Percentiles rank a stretch among this genome's conserved stretches.
These are phyloP conservation scores for Aleiodes alternator DNA, from an alignment of 2,888 invertebrate species.

Conservation along the genomic window DNA sequence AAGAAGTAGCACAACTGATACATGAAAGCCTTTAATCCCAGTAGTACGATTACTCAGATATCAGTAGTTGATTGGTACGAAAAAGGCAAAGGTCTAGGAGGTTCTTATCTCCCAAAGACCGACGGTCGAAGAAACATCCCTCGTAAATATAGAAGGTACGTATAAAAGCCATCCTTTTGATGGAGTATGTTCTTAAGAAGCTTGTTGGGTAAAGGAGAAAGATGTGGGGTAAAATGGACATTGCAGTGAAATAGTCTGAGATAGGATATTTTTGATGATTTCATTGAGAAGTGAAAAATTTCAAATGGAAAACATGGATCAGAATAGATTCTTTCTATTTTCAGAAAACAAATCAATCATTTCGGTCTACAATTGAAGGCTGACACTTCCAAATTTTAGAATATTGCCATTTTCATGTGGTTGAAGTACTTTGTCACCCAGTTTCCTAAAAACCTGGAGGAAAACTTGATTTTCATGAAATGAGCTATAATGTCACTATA, in stretches of 20 bases:
- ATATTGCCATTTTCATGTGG: no score
- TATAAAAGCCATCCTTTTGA: conserved; percentile 72
- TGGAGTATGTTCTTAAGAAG: conserved; percentile 71
- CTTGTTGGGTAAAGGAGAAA: conserved; percentile 8
- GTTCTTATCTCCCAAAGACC: conserved; percentile 69
- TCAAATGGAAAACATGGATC: not conserved
- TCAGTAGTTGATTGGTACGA: conserved; percentile 28
- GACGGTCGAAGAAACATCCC: conserved; percentile 68
- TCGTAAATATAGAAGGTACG: conserved; percentile 70
- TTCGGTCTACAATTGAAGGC: no score
- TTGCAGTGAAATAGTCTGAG: not conserved
- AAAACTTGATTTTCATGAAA: no score
- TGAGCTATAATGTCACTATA: no score
- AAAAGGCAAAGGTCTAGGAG: conserved; percentile 35
- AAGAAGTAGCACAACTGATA: conserved; percentile 20
- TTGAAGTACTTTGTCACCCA: no score
- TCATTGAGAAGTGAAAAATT: not conserved
- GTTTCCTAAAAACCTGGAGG: no score
- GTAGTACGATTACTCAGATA: conserved; percentile 30
- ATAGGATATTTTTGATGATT: not conserved
- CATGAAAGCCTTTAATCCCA: conserved; percentile 27
- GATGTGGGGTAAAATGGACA: not conserved
- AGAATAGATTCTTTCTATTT: no score
- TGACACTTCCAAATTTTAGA: no score
- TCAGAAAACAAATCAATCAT: no score